A percentile compares a stretch with the other conserved stretches of the same genome.
Conservation (phyloP, 2,888 invertebrate genomes). For the Itoplectis maculator region DNA sequence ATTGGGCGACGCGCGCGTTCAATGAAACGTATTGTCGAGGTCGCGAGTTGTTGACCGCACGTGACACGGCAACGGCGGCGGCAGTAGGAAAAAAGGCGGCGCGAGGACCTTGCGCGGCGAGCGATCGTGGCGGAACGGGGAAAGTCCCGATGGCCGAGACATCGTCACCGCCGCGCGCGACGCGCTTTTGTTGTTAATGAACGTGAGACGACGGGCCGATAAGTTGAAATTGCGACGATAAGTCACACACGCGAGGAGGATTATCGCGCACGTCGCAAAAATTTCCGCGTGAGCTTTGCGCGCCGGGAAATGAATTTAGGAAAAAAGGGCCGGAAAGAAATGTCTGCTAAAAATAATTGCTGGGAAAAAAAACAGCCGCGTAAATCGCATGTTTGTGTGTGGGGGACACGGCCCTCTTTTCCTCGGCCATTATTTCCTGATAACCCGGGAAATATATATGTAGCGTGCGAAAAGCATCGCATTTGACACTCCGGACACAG, state of each 20-base stretch:
- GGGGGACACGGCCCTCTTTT: no score
- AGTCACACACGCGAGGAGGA: slow-evolving; percentile 10
- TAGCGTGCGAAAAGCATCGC: neutral
- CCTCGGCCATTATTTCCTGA: no score
- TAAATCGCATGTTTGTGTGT: no score
- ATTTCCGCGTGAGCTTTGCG: neutral
- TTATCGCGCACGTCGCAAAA: neutral
- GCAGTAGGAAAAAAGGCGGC: slow-evolving; percentile 2
- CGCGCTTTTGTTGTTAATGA: slow-evolving; percentile 13
- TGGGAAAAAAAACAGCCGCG: no score
- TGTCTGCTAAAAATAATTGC: no score
- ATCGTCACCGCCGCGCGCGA: neutral
- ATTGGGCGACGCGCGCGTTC: neutral
- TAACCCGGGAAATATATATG: no score
- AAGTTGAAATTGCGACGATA: slow-evolving; percentile 20
- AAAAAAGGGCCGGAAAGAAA: no score
- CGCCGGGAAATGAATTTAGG: neutral
- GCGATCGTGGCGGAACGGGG: slow-evolving; percentile 5
- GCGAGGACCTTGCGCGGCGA: neutral
- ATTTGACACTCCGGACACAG: neutral
- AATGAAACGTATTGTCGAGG: neutral
- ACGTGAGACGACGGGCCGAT: slow-evolving; percentile 38
- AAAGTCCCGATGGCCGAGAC: slow-evolving; percentile 2
- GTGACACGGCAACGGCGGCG: neutral
- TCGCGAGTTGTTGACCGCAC: slow-evolving; percentile 2